A percentile compares a stretch with the other conserved stretches of the same genome.
Conservation (phyloP, 2,113 vertebrate species). For the Prinia subflava region DNA sequence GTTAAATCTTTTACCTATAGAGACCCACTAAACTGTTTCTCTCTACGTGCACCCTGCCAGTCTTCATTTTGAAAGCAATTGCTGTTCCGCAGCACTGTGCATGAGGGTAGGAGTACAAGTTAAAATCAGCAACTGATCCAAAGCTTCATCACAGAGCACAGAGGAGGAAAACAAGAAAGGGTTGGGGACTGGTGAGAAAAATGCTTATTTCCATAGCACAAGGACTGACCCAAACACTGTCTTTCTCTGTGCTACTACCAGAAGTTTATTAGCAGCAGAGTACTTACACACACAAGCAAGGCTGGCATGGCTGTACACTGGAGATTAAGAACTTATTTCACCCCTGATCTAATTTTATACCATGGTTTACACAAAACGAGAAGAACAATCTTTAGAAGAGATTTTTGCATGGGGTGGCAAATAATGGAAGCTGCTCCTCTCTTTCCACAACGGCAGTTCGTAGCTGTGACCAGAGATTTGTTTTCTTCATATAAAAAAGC, state of each 20-base stretch:
- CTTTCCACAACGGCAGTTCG: neutral
- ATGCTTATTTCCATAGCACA: neutral
- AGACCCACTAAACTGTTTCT: neutral
- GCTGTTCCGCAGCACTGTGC: accelerated
- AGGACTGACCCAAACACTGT: neutral
- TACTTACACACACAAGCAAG: neutral
- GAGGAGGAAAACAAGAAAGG: neutral
- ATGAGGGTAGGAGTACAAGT: neutral
- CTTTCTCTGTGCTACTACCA: neutral
- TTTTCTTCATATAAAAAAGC: neutral
- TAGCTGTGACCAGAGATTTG: neutral
- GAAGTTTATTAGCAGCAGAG: neutral
- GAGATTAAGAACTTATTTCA: neutral
- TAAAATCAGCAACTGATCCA: neutral
- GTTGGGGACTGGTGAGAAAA: neutral
- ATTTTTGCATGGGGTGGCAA: neutral
- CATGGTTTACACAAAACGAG: neutral
- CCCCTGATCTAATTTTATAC: neutral
- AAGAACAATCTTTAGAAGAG: neutral
- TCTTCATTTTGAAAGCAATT: neutral
- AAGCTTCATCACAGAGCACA: neutral
- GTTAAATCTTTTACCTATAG: neutral
- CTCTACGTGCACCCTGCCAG: neutral
- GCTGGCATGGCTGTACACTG: neutral
- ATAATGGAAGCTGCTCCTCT: neutral